Percentiles rank a stretch among this genome's conserved stretches.
Evolutionary conservation across 2,113 vertebrate genomes (phyloP).

Genomic region (Podarcis cretensis): DNA sequence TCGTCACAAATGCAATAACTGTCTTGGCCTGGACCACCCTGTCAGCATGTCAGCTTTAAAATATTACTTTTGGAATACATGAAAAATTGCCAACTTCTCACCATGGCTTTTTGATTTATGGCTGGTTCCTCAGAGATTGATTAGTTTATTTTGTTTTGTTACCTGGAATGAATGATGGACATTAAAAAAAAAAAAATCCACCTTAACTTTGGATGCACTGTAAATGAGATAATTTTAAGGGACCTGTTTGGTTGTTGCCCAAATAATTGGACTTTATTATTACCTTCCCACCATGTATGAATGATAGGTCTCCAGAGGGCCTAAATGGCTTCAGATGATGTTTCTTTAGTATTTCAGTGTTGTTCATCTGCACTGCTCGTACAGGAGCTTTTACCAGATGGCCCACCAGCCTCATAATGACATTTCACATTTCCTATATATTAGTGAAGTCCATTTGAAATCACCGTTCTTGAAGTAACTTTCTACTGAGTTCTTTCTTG

Average conservation of each 20-base stretch:
- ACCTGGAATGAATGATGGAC: conserved; percentile 73
- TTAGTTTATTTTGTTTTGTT: conserved; percentile 73
- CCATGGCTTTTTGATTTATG: conserved; percentile 78
- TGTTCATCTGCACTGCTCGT: conserved; percentile 64
- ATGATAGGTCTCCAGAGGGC: conserved; percentile 69
- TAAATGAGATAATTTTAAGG: conserved; percentile 73
- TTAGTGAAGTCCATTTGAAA: conserved; percentile 54
- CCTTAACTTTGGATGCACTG: conserved; percentile 55
- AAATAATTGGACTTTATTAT: conserved; percentile 80
- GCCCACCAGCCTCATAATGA: conserved; percentile 59
- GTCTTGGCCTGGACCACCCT: conserved; percentile 65
- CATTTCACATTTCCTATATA: conserved; percentile 65
- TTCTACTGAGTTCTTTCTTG: conserved; percentile 29
- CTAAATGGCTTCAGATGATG: conserved; percentile 56
- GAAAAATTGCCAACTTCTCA: conserved; percentile 75
- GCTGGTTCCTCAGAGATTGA: conserved; percentile 68
- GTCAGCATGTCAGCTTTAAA: conserved; percentile 69
- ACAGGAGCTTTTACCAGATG: conserved; percentile 69
- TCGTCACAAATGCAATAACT: conserved; percentile 59
- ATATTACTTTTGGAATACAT: conserved; percentile 66
- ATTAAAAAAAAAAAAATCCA: conserved; percentile 41
- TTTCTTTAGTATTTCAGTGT: conserved; percentile 68
- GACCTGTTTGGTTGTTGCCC: conserved; percentile 63
- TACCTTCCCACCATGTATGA: conserved; percentile 75
- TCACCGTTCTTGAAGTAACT: conserved; percentile 9